Evolutionary conservation across 1,140 invertebrate genomes (phyloP).

Genomic region (Magallana gigas): DNA sequence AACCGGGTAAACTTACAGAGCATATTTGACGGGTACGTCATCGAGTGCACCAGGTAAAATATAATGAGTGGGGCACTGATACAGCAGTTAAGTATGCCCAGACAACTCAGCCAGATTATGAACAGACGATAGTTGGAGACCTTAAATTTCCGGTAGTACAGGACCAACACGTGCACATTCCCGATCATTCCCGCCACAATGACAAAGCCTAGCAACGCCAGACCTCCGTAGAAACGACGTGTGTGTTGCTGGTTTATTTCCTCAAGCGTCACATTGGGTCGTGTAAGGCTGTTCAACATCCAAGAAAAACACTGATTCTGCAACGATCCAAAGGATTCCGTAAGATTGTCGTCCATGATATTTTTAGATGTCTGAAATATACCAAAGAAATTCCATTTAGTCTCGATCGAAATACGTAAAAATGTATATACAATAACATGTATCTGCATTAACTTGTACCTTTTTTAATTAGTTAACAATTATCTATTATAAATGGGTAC

Average conservation of each 20-base stretch:
- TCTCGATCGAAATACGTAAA: too few relatives aligned
- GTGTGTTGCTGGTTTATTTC: conserved; percentile 85
- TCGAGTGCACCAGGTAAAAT: conserved; percentile 58
- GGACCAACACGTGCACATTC: conserved; percentile 65
- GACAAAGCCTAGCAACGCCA: conserved; percentile 54
- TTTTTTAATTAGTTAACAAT: too few relatives aligned
- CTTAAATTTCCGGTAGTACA: conserved; percentile 65
- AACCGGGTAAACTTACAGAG: conserved; percentile 66
- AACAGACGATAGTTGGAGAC: conserved; percentile 61
- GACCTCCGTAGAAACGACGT: conserved; percentile 54
- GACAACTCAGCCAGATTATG: conserved; percentile 59
- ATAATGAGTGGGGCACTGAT: conserved; percentile 67
- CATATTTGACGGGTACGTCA: conserved; percentile 55
- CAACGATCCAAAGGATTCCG: neutral
- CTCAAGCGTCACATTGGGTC: conserved; percentile 73
- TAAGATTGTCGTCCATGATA: neutral
- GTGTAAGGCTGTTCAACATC: conserved; percentile 31
- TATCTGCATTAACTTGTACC: too few relatives aligned
- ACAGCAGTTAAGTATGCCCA: conserved; percentile 68
- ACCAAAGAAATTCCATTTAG: too few relatives aligned
- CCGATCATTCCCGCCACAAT: conserved; percentile 65
- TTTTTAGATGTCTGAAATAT: neutral
- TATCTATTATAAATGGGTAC: too few relatives aligned
- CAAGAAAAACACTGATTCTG: conserved; percentile 38
- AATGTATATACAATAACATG: too few relatives aligned